A percentile compares a stretch with the other conserved stretches of the same genome.
These are phyloP conservation scores for Gallinago paraguaiae DNA, from an alignment of 2,113 vertebrate genomes.

Conservation along the genomic window DNA sequence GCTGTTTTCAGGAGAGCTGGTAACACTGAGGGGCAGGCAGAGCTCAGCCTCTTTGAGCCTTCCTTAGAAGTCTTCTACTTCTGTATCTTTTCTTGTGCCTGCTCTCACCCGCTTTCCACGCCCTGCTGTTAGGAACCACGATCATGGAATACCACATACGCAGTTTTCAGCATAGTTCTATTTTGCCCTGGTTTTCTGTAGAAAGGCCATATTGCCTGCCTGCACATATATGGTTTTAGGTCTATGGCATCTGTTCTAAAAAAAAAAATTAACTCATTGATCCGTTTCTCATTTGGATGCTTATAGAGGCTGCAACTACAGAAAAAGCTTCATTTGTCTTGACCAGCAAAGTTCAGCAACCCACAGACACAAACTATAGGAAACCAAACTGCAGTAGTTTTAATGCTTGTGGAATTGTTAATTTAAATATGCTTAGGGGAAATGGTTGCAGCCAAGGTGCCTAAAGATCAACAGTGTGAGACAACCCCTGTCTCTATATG, in stretches of 20 bases:
- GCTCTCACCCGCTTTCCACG: background rate
- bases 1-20: background rate
- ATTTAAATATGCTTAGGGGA: background rate
- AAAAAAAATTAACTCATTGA: background rate
- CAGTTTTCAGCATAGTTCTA: background rate
- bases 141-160: background rate
- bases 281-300: background rate
- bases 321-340: background rate
- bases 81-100: background rate
- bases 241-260: background rate
- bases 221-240: background rate
- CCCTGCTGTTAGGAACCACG: background rate
- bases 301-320: background rate
- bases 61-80: background rate
- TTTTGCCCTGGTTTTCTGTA: background rate
- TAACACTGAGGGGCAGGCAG: background rate
- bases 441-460: background rate
- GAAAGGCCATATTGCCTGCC: background rate
- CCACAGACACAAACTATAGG: background rate
- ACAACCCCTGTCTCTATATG: background rate
- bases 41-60: background rate
- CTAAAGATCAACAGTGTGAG: background rate
- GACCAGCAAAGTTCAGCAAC: background rate
- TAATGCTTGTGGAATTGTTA: background rate
- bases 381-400: background rate